Evolutionary conservation across 2,113 vertebrate genomes (phyloP).

Genomic region (Ciconia stormi): DNA sequence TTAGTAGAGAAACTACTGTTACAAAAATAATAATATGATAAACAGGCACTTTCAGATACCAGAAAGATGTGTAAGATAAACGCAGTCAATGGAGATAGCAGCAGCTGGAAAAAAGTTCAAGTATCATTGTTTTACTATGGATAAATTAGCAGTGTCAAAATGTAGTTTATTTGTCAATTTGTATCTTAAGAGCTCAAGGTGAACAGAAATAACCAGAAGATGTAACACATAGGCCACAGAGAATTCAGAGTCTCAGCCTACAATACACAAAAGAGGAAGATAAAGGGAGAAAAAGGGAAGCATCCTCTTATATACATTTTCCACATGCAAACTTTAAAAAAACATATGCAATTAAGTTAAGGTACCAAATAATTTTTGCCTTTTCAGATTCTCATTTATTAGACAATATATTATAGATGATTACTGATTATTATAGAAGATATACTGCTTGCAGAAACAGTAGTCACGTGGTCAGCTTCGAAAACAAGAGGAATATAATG

Average conservation of each 20-base stretch:
- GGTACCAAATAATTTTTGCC: not conserved
- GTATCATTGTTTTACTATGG: not conserved
- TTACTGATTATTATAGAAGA: not conserved
- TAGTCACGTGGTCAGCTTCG: not conserved
- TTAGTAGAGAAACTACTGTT: not conserved
- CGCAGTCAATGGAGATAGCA: not conserved
- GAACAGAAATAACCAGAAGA: not conserved
- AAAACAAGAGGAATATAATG: not conserved
- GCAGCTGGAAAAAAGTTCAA: not conserved
- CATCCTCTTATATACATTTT: not conserved
- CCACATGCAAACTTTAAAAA: not conserved
- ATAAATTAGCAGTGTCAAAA: not conserved
- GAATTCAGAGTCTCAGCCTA: not conserved
- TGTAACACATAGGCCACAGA: fast-evolving
- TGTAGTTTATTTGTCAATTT: not conserved
- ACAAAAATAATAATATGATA: not conserved
- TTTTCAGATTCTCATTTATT: not conserved
- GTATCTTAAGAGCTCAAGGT: not conserved
- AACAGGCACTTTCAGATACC: not conserved
- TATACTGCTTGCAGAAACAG: not conserved
- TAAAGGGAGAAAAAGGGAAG: not conserved
- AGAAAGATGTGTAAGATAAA: not conserved
- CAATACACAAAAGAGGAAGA: not conserved
- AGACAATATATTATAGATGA: not conserved
- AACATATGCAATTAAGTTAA: not conserved